Percentiles rank a stretch among this genome's conserved stretches.
Evolutionary conservation across 2,113 vertebrate genomes (phyloP).

Genomic region (Speoplatyrhinus poulsoni): DNA sequence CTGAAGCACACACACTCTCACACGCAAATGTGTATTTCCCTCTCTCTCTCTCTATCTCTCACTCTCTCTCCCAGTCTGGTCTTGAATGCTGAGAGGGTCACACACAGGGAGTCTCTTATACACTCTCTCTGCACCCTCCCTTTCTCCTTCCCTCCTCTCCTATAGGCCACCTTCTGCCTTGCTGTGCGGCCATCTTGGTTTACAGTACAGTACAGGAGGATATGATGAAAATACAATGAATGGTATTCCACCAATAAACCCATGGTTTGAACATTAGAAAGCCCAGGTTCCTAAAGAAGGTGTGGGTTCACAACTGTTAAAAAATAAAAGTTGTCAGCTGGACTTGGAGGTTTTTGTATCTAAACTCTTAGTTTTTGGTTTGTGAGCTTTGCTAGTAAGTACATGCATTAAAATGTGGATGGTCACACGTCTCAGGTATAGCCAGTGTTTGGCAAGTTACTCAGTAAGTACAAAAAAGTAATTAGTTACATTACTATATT

Average conservation of each 20-base stretch:
- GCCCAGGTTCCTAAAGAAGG: too few relatives aligned
- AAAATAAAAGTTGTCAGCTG: neutral
- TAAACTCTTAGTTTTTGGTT: neutral
- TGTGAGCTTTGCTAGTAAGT: neutral
- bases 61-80: conserved; percentile 60
- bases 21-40: conserved; percentile 64
- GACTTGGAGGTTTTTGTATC: neutral
- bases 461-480: too few relatives aligned
- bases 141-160: conserved; percentile 41
- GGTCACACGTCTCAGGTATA: too few relatives aligned
- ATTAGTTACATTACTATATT: too few relatives aligned
- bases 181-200: conserved; percentile 14
- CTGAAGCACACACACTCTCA: conserved; percentile 46
- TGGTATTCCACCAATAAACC: too few relatives aligned
- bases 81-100: conserved; percentile 75
- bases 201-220: neutral
- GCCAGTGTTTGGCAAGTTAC: too few relatives aligned
- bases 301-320: neutral
- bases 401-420: too few relatives aligned
- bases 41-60: conserved; percentile 58
- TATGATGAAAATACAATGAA: neutral
- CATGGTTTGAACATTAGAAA: too few relatives aligned
- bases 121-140: conserved; percentile 57
- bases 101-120: conserved; percentile 78
- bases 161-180: conserved; percentile 6